Evolutionary conservation across 2,797 vertebrate genomes (phyloP).

Genomic region (Ara ararauna): DNA sequence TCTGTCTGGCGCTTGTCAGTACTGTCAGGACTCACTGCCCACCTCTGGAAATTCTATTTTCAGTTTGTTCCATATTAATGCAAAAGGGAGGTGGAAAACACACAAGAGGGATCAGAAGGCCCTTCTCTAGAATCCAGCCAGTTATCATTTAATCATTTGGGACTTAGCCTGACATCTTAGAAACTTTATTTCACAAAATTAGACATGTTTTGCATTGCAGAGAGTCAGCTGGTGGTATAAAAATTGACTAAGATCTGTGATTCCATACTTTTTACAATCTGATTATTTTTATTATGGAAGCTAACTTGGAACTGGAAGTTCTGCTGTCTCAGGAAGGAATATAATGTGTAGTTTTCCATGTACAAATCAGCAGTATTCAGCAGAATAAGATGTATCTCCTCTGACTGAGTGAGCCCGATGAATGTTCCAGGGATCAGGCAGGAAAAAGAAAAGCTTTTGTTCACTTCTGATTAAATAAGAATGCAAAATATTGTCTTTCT

Average conservation of each 20-base stretch:
- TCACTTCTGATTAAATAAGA: not conserved
- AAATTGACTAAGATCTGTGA: not conserved
- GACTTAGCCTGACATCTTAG: conserved; percentile 1
- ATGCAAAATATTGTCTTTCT: not conserved
- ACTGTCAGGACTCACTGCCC: conserved; percentile 12
- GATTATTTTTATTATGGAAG: not conserved
- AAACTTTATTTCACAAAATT: not conserved
- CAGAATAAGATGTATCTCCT: not conserved
- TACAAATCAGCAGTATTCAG: not conserved
- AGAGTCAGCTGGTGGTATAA: not conserved
- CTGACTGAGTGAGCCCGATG: not conserved
- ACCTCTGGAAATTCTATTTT: conserved; percentile 20
- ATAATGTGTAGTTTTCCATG: not conserved
- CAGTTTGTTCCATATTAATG: conserved; percentile 25
- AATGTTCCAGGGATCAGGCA: not conserved
- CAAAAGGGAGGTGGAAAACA: not conserved
- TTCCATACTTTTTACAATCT: not conserved
- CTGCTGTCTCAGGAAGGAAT: not conserved
- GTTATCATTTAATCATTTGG: not conserved
- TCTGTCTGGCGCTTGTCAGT: conserved; percentile 19
- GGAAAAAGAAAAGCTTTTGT: not conserved
- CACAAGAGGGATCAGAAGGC: not conserved
- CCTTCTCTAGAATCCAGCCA: not conserved
- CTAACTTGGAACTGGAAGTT: not conserved
- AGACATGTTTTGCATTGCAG: not conserved